Evolutionary conservation across 2,797 vertebrate species (phyloP), one percentile per base, ranked within the genome.

Genomic region (Brachyalestes nurse): DNA sequence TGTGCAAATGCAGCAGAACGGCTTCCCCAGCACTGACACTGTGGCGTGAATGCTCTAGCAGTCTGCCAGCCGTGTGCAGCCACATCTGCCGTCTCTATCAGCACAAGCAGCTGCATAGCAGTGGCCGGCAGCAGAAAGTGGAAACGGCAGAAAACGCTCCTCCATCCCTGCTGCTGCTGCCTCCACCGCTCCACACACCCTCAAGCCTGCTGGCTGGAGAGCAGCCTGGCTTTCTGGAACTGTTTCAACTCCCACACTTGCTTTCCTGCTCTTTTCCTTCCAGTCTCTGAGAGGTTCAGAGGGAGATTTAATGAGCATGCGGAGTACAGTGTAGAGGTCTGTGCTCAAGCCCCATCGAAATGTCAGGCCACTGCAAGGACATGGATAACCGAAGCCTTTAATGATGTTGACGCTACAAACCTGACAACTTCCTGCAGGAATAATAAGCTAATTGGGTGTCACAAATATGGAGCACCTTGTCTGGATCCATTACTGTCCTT

Each of bases 401-500:
- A 92, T 92, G 89, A 90, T 90, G 85, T 82, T 84, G 88, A 88
- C 85, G 88, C 89, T 90, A 89, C 91, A 91, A 91, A 91, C 90
- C 80, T 88, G 92, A 92, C 89, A 92, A 89, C 92, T 91, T 87
- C 87, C 53, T 81, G 81, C 81, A 82, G 81, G 84, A 80, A 86
- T 76, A 86, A 88, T 89, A 91, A 90, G 88, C 85, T 93, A 92
- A 86, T 88, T 90, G 88, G 86, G 81, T 89, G 82, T 82, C 79
- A 82, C 82, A 78, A 85, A 92, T 90, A 92, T 87, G 90, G 79
- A 90, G 85, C 89, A 85, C 86, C 85, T 76, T 82, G 89, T 89
- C 87, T 88, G 88, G 87, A 92, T 92, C 93, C 89, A 93, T 92
- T 92, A 93, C 88, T 78, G 86, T 92, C 89, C 74, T 89, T 89